phyloP scores from a whole-genome alignment of 2,888 invertebrate genomes.

The Diploptera punctata region DNA sequence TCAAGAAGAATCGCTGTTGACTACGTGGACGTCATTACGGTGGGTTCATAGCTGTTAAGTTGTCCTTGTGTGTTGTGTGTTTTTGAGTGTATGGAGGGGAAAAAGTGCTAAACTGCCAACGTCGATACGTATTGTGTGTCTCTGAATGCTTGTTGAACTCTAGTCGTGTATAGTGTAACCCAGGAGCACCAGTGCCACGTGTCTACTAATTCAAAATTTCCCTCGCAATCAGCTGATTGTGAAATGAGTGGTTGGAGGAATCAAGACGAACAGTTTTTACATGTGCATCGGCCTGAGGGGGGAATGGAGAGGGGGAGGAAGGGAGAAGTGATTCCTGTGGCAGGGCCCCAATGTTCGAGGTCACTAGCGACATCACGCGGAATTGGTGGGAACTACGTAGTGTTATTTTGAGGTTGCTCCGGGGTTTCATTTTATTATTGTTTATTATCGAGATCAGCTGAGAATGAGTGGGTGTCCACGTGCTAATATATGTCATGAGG shows the following conservation, averaged over 20 bases:
- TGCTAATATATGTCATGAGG: background rate
- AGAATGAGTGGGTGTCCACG: constrained; percentile 22
- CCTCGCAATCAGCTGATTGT: constrained; percentile 37
- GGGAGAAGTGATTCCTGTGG: constrained; percentile 31
- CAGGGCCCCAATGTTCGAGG: constrained; percentile 20
- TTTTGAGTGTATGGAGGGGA: too few relatives aligned
- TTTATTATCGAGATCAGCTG: constrained; percentile 27
- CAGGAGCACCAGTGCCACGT: constrained; percentile 33
- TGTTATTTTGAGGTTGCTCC: constrained; percentile 28
- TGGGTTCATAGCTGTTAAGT: background rate
- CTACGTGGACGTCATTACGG: background rate
- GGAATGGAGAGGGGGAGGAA: background rate
- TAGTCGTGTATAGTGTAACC: too few relatives aligned
- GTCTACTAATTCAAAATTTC: constrained; percentile 38
- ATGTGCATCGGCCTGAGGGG: constrained; percentile 32
- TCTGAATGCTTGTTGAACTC: too few relatives aligned
- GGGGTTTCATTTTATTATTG: constrained; percentile 28
- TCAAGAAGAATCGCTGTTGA: background rate
- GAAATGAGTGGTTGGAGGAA: constrained; percentile 33
- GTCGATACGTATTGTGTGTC: too few relatives aligned
- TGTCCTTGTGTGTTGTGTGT: background rate
- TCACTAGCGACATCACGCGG: constrained; percentile 37
- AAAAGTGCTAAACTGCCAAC: too few relatives aligned
- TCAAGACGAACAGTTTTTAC: constrained; percentile 40
- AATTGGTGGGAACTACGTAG: constrained; percentile 31